Conservation (phyloP, 2,113 vertebrate genomes). For the Chloroceryle aenea region DNA sequence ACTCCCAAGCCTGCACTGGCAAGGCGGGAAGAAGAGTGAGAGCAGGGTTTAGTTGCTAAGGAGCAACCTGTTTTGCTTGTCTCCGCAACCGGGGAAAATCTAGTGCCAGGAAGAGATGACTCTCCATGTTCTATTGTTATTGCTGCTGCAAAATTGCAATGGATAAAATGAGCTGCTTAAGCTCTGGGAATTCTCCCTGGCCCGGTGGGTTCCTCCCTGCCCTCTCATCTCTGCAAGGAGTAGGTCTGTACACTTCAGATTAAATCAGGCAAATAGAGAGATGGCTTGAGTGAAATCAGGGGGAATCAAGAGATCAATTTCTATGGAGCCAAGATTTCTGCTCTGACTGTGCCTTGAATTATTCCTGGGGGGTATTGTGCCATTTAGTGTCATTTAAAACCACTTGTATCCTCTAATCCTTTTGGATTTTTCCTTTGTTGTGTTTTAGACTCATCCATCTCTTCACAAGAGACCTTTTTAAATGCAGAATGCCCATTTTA, state of each 20-base stretch:
- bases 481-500: not conserved
- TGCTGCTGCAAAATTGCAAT: not conserved
- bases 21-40: not conserved
- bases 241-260: no score
- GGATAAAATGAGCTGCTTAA: not conserved
- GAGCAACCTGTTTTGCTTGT: slow-evolving; percentile 1
- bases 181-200: not conserved
- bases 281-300: no score
- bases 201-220: not conserved
- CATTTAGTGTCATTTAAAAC: not conserved
- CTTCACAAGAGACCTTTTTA: not conserved
- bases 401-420: not conserved
- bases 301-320: not conserved
- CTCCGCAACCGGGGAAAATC: not conserved
- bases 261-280: not conserved
- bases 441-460: not conserved
- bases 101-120: slow-evolving; percentile 18
- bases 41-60: not conserved
- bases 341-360: not conserved
- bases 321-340: fast-evolving
- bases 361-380: no score
- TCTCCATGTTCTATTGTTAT: not conserved
- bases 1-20: not conserved
- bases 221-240: no score
- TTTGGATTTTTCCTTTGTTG: not conserved